phyloP scores from a whole-genome alignment of 2,888 invertebrate species.

The Terebella lapidaria region DNA sequence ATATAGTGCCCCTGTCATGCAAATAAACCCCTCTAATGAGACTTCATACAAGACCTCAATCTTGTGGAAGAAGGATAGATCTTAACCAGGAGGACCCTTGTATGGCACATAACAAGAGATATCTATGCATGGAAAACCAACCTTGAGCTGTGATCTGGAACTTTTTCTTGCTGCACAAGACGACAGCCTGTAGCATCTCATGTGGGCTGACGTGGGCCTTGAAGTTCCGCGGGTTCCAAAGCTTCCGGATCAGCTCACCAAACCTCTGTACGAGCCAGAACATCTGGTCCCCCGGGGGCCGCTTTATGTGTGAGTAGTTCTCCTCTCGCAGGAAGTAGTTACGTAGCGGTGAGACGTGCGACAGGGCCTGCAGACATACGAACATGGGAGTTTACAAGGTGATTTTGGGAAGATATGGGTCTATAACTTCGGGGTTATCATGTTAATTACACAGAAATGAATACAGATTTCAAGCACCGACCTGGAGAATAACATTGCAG shows the following conservation, averaged over 20 bases:
- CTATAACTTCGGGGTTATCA: not conserved
- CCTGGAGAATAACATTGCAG: constrained; percentile 96
- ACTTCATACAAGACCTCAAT: too few species aligned
- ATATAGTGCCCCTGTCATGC: too few species aligned
- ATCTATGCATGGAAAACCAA: too few species aligned
- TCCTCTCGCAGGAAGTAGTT: constrained; percentile 92
- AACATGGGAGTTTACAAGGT: too few species aligned
- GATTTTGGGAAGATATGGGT: not conserved
- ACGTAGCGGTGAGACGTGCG: constrained; percentile 88
- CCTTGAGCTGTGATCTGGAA: constrained; percentile 99
- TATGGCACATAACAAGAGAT: too few species aligned
- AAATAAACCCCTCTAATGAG: too few species aligned
- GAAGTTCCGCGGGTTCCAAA: constrained; percentile 99
- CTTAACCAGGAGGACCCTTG: too few species aligned
- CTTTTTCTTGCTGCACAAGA: constrained; percentile 90
- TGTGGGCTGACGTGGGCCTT: constrained; percentile 99
- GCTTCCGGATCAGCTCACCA: constrained; percentile 90
- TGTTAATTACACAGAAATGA: too few species aligned
- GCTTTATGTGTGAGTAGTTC: constrained; percentile 75
- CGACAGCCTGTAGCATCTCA: constrained; percentile 98
- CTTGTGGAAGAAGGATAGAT: too few species aligned
- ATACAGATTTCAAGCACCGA: too few species aligned
- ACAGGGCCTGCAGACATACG: constrained; percentile 78
- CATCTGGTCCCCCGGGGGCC: constrained; percentile 92
- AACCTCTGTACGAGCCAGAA: constrained; percentile 77